phyloP scores from a whole-genome alignment of 2,797 vertebrate genomes.

The Sebastes trivittatus region DNA sequence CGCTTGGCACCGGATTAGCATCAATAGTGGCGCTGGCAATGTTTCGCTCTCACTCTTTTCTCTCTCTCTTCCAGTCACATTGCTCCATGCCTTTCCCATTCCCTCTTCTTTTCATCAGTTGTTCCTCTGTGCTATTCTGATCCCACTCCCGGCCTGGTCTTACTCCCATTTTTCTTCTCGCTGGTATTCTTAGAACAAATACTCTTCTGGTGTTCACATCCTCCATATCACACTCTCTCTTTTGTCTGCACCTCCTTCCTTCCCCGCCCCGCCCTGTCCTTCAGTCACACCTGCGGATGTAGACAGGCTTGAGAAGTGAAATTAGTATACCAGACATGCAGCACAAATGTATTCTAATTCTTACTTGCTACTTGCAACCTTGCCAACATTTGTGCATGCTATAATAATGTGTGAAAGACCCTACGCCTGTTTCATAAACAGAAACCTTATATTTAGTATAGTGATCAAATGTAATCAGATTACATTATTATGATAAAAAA shows the following conservation, averaged over 20 bases:
- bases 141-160: neutral
- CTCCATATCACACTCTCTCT: neutral
- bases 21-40: conserved; percentile 38
- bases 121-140: conserved; percentile 10
- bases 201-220: neutral
- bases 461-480: neutral
- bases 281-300: neutral
- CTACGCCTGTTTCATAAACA: neutral
- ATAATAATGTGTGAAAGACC: neutral
- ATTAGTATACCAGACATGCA: neutral
- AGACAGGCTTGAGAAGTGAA: neutral
- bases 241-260: neutral
- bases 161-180: conserved; percentile 1
- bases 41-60: conserved; percentile 33
- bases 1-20: conserved; percentile 55
- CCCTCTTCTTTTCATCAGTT: neutral
- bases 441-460: neutral
- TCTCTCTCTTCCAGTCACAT: conserved; percentile 7
- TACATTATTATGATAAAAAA: neutral
- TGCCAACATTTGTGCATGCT: neutral
- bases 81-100: neutral
- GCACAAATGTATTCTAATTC: neutral
- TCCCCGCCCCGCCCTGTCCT: neutral
- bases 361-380: neutral
- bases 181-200: neutral